Conservation (phyloP, 2,797 vertebrate genomes). For the Phylloscopus collybita region DNA sequence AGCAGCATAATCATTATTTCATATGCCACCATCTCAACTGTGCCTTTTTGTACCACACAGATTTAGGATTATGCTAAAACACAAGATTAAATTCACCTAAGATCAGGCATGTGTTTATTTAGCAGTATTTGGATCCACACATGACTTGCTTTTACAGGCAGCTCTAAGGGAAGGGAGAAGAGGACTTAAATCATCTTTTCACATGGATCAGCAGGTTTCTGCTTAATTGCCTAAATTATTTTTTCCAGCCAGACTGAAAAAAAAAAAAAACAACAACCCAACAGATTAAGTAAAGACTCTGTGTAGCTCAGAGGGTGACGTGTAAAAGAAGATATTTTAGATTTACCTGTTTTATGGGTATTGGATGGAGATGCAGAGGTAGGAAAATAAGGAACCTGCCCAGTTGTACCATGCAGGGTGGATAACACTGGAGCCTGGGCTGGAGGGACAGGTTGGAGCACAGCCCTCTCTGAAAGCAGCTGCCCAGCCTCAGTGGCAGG, state of each 20-base stretch:
- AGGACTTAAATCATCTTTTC: not conserved
- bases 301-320: not conserved
- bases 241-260: not conserved
- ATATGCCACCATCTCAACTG: not conserved
- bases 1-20: not conserved
- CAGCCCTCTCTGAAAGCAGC: conserved; percentile 80
- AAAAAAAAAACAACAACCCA: not conserved
- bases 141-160: not conserved
- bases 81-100: not conserved
- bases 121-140: not conserved
- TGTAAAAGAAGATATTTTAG: not conserved
- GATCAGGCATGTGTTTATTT: not conserved
- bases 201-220: not conserved
- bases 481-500: conserved; percentile 73
- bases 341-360: conserved; percentile 77
- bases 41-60: not conserved
- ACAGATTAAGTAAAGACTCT: not conserved
- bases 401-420: conserved; percentile 67
- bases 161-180: not conserved
- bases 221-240: not conserved
- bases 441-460: conserved; percentile 85
- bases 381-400: conserved; percentile 74
- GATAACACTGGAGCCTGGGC: conserved; percentile 84
- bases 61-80: not conserved
- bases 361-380: conserved; percentile 72